A percentile compares a stretch with the other conserved stretches of the same genome.
Evolutionary conservation across 2,113 vertebrate species (phyloP).

Genomic region (Anas platyrhynchos): DNA sequence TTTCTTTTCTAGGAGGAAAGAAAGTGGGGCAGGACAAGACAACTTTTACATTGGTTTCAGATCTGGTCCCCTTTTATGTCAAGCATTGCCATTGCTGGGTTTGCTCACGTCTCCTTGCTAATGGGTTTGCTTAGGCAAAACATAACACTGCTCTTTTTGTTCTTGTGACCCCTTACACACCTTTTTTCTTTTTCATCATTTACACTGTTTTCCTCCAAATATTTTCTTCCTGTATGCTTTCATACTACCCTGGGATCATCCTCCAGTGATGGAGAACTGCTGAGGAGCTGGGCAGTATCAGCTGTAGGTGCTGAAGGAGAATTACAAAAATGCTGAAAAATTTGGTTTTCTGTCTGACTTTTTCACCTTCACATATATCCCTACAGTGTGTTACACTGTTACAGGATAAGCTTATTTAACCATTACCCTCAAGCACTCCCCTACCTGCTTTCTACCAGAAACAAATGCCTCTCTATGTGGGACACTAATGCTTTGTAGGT

Average conservation of each 20-base stretch:
- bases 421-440: background rate
- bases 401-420: background rate
- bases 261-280: background rate
- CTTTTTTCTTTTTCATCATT: background rate
- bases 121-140: background rate
- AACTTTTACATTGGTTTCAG: background rate
- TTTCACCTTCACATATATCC: background rate
- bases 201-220: background rate
- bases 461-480: background rate
- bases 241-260: background rate
- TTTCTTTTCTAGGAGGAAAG: background rate
- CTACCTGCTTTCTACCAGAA: background rate
- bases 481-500: background rate
- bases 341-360: rapidly evolving
- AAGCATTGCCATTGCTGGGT: background rate
- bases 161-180: background rate
- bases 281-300: rapidly evolving
- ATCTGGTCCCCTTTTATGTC: rapidly evolving
- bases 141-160: background rate
- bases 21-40: background rate
- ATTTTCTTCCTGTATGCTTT: background rate
- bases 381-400: background rate
- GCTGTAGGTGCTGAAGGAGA: background rate
- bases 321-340: background rate
- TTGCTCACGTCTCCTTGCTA: rapidly evolving